Conservation (phyloP, 2,113 vertebrate species). For the Cyanistes caeruleus region DNA sequence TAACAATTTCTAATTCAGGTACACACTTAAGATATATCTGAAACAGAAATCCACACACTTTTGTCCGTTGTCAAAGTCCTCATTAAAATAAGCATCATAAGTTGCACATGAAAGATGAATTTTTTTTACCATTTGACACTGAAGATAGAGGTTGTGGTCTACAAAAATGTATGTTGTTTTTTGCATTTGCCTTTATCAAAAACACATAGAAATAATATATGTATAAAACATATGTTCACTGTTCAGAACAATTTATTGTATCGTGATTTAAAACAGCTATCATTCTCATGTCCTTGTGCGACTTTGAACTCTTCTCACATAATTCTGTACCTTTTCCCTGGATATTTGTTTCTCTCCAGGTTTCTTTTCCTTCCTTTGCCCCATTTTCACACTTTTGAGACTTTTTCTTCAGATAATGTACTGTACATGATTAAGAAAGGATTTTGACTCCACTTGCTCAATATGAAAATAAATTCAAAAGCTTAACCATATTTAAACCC, state of each 20-base stretch:
- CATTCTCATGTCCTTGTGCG: not conserved
- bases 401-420: accelerated
- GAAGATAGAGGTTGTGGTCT: not conserved
- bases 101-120: not conserved
- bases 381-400: not conserved
- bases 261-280: not conserved
- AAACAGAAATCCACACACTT: not conserved
- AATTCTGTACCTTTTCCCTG: not conserved
- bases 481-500: not conserved
- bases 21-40: not conserved
- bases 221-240: not conserved
- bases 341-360: not conserved
- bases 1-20: not conserved
- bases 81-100: not conserved
- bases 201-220: not conserved
- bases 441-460: not conserved
- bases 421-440: accelerated
- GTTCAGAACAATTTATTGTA: not conserved
- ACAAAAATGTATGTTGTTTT: not conserved
- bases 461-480: not conserved
- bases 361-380: not conserved
- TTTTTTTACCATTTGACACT: not conserved
- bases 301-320: not conserved
- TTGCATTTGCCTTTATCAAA: slow-evolving; percentile 16
- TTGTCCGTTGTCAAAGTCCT: not conserved